Percentiles rank a stretch among this genome's conserved stretches.
Conservation (phyloP, 2,888 invertebrate genomes). For the Tetragonula carbonaria region DNA sequence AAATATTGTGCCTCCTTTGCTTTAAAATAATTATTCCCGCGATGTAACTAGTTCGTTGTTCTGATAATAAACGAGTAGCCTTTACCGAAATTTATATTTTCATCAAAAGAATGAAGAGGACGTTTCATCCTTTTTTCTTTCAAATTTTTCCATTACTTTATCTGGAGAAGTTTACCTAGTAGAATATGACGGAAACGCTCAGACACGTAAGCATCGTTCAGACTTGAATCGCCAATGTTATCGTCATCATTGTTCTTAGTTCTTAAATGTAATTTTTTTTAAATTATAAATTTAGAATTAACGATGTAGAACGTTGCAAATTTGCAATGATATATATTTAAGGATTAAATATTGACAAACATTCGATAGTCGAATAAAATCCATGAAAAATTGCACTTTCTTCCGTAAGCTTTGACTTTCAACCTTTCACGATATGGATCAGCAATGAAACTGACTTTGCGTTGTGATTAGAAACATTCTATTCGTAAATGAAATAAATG, state of each 20-base stretch:
- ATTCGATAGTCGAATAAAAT: background rate
- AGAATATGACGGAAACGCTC: no score
- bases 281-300: no score
- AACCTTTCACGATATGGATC: slow-evolving; percentile 51
- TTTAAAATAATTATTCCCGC: slow-evolving; percentile 12
- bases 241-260: no score
- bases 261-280: no score
- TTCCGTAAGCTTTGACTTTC: slow-evolving; percentile 25
- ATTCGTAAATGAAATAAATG: slow-evolving; percentile 48
- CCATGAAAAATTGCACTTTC: slow-evolving; percentile 5
- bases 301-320: no score
- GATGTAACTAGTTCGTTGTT: slow-evolving; percentile 1
- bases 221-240: no score
- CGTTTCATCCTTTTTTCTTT: background rate
- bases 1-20: background rate
- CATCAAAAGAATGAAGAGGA: background rate
- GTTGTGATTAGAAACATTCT: slow-evolving; percentile 13
- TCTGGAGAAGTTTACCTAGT: background rate
- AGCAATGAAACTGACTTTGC: slow-evolving; percentile 31
- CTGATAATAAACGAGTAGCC: background rate
- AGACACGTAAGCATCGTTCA: background rate
- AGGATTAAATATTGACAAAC: slow-evolving; percentile 30
- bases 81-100: background rate
- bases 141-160: slow-evolving; percentile 21
- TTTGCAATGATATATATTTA: no score